Conservation (phyloP, 2,888 invertebrate species). For the Dryococelus australis region DNA sequence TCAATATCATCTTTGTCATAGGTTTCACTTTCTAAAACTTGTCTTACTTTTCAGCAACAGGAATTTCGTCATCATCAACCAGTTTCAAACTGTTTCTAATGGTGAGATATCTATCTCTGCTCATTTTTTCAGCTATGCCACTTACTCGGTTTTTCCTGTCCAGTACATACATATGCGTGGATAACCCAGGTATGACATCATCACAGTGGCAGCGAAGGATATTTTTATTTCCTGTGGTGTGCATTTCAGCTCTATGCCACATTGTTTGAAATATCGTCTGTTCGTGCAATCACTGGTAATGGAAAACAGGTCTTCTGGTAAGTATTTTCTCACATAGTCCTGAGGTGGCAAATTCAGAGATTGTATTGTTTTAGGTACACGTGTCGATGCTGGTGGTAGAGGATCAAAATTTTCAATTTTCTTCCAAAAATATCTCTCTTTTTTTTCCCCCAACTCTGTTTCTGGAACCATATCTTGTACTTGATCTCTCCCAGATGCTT, state of each 20-base stretch:
- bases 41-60: not conserved
- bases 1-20: not conserved
- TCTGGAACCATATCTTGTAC: not conserved
- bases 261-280: not conserved
- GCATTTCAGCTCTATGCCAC: not conserved
- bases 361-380: not conserved
- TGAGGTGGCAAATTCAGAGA: not conserved
- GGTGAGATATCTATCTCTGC: not conserved
- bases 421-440: not conserved
- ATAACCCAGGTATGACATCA: not conserved
- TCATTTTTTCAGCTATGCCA: not conserved
- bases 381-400: not conserved
- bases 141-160: not conserved
- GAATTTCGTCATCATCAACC: not conserved
- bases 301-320: not conserved
- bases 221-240: not conserved
- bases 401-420: not conserved
- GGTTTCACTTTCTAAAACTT: not conserved
- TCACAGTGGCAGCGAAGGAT: not conserved
- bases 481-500: not conserved
- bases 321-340: not conserved
- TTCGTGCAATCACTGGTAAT: not conserved
- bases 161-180: not conserved
- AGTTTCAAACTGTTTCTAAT: not conserved
- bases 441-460: not conserved